Evolutionary conservation across 2,113 vertebrate genomes (phyloP).

Genomic region (Zapus hudsonius): DNA sequence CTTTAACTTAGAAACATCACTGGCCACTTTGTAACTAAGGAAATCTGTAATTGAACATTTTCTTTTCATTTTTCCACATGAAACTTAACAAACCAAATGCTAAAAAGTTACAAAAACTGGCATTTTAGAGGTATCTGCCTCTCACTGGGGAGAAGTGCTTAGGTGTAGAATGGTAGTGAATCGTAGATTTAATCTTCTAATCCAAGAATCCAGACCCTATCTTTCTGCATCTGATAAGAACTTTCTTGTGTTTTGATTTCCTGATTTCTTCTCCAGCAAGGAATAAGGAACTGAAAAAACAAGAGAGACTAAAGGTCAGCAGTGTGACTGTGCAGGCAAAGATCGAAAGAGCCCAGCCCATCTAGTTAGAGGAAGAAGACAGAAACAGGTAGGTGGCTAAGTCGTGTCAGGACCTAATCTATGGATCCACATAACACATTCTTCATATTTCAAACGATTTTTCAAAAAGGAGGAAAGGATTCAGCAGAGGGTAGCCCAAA

Average conservation of each 20-base stretch:
- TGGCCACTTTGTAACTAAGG: background rate
- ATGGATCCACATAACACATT: background rate
- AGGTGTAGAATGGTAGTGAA: background rate
- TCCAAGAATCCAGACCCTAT: background rate
- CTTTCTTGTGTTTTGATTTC: background rate
- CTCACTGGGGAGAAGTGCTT: background rate
- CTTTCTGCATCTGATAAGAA: background rate
- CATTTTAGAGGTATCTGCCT: background rate
- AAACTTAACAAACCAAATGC: background rate
- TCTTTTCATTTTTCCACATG: conserved; percentile 21
- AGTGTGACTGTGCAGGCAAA: conserved; percentile 12
- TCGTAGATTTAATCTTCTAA: background rate
- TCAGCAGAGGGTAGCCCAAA: background rate
- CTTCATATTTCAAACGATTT: background rate
- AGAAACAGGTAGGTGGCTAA: background rate
- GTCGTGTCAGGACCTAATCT: background rate
- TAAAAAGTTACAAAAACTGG: background rate
- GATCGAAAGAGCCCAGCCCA: background rate
- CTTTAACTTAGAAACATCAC: conserved; percentile 24
- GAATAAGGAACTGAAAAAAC: background rate
- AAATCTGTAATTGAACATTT: background rate
- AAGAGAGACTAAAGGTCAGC: background rate
- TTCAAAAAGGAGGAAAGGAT: background rate
- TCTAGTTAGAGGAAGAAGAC: background rate
- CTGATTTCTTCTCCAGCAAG: conserved; percentile 25